Evolutionary conservation across 2,113 vertebrate genomes (phyloP), one percentile per base, ranked within the genome.

Genomic region (Cariama cristata): DNA sequence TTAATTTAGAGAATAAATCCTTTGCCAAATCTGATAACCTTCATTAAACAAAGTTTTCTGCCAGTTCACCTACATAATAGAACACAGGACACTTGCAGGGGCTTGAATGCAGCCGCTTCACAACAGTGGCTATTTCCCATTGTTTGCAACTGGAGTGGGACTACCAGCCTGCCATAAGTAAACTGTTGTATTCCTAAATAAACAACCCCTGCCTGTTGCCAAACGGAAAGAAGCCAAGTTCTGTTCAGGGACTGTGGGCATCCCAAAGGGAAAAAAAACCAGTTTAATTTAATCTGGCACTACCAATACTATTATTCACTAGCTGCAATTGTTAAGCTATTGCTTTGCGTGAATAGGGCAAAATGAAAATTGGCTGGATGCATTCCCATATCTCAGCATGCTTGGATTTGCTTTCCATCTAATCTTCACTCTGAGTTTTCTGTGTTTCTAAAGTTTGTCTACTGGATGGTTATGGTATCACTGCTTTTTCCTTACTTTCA

Each of bases 321-420:
- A 59, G 45, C 59, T 91, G 83, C 38, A 92, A 77, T 90, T 84
- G 85, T 88, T 80, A 83, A 90, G n/a, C 68, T 86, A 93, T 89
- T 93, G 90, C 86, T 95, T 84, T 47, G 52, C 55, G 92, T 95
- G 85, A 97, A 97, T 95, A 96, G 59, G 52, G 52, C 23, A 87
- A 97, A 97, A 97, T 95, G 56, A 97, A 93, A 94, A 94, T 88
- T 93, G 94, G 68, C 80, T 91, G 83, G 71, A 84, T 17, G 13
- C 15, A 52, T 53, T 96, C 90, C 72, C 19, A 4, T 91, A 79
- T 67, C 86, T 74, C 79, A 96, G 5, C 44, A 49, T 53, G 76
- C 40, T 83, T 92, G 60, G 63, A 92, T 86, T 86, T 84, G 27
- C 47, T 93, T 93, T 74, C 94, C 67, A 27, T 84, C 33, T 74